A percentile compares a stretch with the other conserved stretches of the same genome.
Conservation (phyloP, 2,113 vertebrate genomes). For the Tragulus kanchil region DNA sequence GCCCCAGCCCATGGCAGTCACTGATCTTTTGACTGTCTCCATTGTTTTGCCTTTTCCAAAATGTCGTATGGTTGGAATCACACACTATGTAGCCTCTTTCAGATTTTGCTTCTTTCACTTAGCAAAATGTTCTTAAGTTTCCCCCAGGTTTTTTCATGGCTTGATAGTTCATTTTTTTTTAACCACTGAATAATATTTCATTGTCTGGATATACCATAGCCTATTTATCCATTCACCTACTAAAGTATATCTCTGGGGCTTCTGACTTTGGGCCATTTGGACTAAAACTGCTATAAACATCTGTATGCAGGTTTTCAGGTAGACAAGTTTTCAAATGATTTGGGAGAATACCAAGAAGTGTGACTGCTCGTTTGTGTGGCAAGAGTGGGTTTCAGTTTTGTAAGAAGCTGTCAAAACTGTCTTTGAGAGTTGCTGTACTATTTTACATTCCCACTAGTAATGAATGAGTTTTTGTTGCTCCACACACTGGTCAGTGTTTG, state of each 20-base stretch:
- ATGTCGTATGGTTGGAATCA: neutral
- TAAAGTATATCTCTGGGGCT: neutral
- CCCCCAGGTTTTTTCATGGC: neutral
- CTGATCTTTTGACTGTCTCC: neutral
- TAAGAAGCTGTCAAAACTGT: neutral
- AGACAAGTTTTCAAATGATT: neutral
- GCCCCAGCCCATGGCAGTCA: neutral
- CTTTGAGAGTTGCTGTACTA: neutral
- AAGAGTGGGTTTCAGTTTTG: neutral
- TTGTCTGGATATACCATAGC: neutral
- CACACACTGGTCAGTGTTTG: rapidly evolving
- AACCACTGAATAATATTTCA: neutral
- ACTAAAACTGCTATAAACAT: neutral
- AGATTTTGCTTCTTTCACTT: neutral
- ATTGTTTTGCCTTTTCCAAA: neutral
- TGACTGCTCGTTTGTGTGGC: neutral
- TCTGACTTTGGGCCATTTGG: neutral
- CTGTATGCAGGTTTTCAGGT: neutral
- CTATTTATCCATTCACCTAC: neutral
- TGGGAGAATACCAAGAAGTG: neutral
- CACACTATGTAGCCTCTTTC: neutral
- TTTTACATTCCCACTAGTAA: neutral
- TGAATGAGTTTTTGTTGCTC: neutral
- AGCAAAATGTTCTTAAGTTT: neutral
- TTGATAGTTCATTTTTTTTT: neutral